Conservation (phyloP, 2,888 invertebrate genomes). For the Dyspetes luteomarginatus region DNA sequence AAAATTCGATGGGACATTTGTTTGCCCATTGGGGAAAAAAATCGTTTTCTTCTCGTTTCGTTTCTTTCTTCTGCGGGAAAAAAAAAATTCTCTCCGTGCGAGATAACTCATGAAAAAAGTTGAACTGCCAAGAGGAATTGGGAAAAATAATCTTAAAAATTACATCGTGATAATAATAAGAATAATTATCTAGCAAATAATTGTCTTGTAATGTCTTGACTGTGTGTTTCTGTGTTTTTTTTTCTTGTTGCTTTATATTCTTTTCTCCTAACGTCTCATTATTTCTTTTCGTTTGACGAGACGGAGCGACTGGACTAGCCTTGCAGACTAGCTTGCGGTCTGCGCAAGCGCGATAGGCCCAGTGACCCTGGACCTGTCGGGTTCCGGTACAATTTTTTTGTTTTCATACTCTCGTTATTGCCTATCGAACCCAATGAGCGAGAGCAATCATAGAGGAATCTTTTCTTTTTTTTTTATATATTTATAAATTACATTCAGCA, state of each 20-base stretch:
- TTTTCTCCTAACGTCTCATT: constrained; percentile 9
- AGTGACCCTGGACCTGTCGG: constrained; percentile 79
- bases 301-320: constrained; percentile 82
- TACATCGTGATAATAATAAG: constrained; percentile 31
- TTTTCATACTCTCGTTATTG: constrained; percentile 39
- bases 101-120: not conserved
- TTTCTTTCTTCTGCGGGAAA: not conserved
- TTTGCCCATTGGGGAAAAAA: too few species aligned
- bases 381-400: constrained; percentile 75
- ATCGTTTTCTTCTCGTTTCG: not conserved
- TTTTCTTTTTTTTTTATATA: constrained; percentile 25
- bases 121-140: not conserved
- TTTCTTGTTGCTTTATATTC: constrained; percentile 8
- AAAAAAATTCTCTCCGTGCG: not conserved
- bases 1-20: too few species aligned
- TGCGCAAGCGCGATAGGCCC: constrained; percentile 83
- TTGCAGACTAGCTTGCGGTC: constrained; percentile 82
- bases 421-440: constrained; percentile 57
- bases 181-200: constrained; percentile 44
- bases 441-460: constrained; percentile 62
- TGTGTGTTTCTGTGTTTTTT: constrained; percentile 15
- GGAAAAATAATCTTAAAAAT: constrained; percentile 28
- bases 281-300: constrained; percentile 71
- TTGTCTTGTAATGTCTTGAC: constrained; percentile 11
- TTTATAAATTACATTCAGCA: too few species aligned